Percentiles rank a stretch among this genome's conserved stretches.
These are phyloP conservation scores for Channa argus DNA, from an alignment of 2,113 vertebrate species.

Conservation along the genomic window DNA sequence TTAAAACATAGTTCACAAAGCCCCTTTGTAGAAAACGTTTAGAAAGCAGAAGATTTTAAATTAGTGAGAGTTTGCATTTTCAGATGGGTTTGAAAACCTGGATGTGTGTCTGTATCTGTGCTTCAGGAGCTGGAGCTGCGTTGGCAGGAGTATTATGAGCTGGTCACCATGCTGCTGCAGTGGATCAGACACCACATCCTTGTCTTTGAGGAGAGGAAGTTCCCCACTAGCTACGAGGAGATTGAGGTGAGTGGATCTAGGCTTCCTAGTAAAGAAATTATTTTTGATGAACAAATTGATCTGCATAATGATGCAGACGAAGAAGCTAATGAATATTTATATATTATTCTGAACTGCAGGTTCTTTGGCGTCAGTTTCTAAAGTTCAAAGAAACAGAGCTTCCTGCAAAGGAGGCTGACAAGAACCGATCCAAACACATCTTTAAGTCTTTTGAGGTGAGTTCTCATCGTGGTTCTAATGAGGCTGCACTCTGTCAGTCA, in stretches of 20 bases:
- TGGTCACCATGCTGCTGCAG: conserved; percentile 92
- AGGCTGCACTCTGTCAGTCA: neutral
- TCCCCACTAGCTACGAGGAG: conserved; percentile 93
- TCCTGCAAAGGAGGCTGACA: conserved; percentile 93
- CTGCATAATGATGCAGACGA: neutral
- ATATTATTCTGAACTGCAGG: conserved; percentile 71
- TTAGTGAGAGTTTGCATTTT: too few species aligned
- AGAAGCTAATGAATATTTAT: neutral
- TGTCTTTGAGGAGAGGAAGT: conserved; percentile 90
- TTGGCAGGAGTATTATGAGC: conserved; percentile 95
- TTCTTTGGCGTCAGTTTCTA: conserved; percentile 95
- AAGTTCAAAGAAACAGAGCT: conserved; percentile 96
- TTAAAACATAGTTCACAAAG: too few species aligned
- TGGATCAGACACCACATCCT: conserved; percentile 92
- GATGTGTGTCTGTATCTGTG: neutral
- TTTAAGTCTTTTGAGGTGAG: conserved; percentile 91
- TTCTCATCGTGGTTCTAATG: neutral
- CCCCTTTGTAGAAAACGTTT: too few species aligned
- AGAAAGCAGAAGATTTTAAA: too few species aligned
- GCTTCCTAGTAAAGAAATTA: too few species aligned
- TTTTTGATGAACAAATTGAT: too few species aligned
- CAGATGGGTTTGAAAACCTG: too few species aligned
- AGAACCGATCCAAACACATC: conserved; percentile 92
- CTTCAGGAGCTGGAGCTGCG: conserved; percentile 93
- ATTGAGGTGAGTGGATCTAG: conserved; percentile 84